Conservation (phyloP, 2,797 vertebrate genomes). For the Hapalemur alaotrensis region DNA sequence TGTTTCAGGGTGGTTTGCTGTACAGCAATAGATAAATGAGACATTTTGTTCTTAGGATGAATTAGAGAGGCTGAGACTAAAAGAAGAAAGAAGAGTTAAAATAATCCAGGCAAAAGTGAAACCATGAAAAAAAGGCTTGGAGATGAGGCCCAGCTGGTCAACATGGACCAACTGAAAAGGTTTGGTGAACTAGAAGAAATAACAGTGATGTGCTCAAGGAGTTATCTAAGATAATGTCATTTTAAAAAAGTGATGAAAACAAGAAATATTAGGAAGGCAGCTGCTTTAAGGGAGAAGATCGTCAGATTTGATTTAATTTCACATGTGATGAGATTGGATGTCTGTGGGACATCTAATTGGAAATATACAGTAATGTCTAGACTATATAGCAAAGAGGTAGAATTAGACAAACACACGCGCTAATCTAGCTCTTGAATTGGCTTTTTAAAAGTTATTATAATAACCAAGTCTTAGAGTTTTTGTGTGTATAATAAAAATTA, state of each 20-base stretch:
- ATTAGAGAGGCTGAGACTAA: not conserved
- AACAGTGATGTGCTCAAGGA: too few species aligned
- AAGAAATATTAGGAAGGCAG: not conserved
- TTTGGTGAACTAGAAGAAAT: not conserved
- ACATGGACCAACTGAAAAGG: not conserved
- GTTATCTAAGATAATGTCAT: not conserved
- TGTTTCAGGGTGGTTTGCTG: not conserved
- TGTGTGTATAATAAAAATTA: not conserved
- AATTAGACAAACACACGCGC: not conserved
- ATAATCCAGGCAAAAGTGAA: not conserved
- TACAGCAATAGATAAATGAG: not conserved
- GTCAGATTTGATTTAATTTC: not conserved
- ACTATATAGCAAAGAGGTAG: not conserved
- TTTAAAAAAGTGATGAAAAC: not conserved
- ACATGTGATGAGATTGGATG: not conserved
- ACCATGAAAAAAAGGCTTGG: not conserved
- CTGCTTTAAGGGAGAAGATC: not conserved
- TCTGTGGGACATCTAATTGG: not conserved
- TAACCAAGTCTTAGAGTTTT: not conserved
- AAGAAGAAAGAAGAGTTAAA: not conserved
- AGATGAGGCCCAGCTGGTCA: not conserved
- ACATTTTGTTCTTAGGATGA: not conserved
- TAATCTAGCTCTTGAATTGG: not conserved
- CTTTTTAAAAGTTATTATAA: not conserved
- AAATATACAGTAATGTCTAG: not conserved